Evolutionary conservation across 2,113 vertebrate genomes (phyloP), one percentile per base, ranked within the genome.

Genomic region (Lophotis ruficrista): DNA sequence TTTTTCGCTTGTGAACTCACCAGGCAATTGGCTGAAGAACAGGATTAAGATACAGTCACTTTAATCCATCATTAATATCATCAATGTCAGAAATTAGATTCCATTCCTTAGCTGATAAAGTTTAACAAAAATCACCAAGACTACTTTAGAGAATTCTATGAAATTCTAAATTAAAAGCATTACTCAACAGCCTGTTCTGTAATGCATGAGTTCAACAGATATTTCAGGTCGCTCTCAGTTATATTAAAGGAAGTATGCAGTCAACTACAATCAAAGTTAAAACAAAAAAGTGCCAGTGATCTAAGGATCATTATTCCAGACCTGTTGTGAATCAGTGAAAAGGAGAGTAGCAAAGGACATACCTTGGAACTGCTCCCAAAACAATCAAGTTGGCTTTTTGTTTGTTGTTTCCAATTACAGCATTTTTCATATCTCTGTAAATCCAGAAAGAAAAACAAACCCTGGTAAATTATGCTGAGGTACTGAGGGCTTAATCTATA

Each of bases 371-470:
- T 78, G 99, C 99, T 98, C 99, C 99, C 93, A 99, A 98, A 97
- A 99, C 99, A 94, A 99, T 99, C 97, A 99, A 98, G 98, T 99
- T 99, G 97, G 99, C 99, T 98, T 99, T 99, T 98, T 99, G 99
- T 97, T 99, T 99, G 98, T 99, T 99, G 98, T 99, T 99, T 98
- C 99, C 99, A 97, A 99, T 99, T 93, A 99, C 99, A 48, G 99
- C 99, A 97, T 99, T 99, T 98, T 99, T 99, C 99, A 99, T 99
- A 98, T 99, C 99, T 98, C 99, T 99, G 98, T 87, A 97, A 98
- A 98, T 97, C 98, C 84, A 97, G 96, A 97, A 98, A 96, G 93
- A 96, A 95, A 97, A 97, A 97, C 95, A 98, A 96, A 97, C 90
- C 95, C 95, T 93, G 80, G 91, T 96, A 97, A 97, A 96, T 88